These are phyloP conservation scores for Hydrophis major DNA, from an alignment of 2,797 vertebrate genomes.

Conservation along the genomic window DNA sequence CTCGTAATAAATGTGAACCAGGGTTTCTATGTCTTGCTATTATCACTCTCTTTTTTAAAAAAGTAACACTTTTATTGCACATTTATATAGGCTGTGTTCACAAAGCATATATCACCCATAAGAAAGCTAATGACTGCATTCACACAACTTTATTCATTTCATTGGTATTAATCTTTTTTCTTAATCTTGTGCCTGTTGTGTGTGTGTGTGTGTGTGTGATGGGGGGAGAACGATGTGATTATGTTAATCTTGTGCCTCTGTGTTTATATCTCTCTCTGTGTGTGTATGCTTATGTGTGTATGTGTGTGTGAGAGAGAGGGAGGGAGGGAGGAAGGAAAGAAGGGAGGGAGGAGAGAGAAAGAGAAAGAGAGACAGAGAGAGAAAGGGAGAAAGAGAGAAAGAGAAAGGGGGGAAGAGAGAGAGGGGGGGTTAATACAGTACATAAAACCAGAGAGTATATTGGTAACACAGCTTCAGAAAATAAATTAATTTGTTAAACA, in stretches of 20 bases:
- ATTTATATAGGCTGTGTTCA: background rate
- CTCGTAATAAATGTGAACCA: conserved; percentile 24
- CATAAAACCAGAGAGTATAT: background rate
- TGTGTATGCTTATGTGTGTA: too few species aligned
- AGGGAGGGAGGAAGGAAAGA: too few species aligned
- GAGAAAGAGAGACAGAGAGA: too few species aligned
- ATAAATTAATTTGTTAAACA: background rate
- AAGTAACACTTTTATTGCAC: background rate
- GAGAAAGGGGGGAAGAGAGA: too few species aligned
- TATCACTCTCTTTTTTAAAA: background rate
- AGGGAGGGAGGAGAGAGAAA: too few species aligned
- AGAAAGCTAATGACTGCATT: background rate
- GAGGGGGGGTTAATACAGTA: too few species aligned
- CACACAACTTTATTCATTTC: background rate
- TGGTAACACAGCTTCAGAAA: background rate
- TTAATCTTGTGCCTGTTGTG: conserved; percentile 18
- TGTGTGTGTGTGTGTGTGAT: background rate
- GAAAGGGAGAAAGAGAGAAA: too few species aligned
- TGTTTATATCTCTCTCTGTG: too few species aligned
- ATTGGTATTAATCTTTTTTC: conserved; percentile 57
- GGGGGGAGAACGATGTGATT: too few species aligned
- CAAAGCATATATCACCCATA: background rate
- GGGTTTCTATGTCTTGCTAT: background rate
- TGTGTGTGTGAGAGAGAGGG: conserved; percentile 49
- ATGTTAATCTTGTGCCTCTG: too few species aligned